Conservation (phyloP, 2,888 invertebrate species). For the Netelia virgata region DNA sequence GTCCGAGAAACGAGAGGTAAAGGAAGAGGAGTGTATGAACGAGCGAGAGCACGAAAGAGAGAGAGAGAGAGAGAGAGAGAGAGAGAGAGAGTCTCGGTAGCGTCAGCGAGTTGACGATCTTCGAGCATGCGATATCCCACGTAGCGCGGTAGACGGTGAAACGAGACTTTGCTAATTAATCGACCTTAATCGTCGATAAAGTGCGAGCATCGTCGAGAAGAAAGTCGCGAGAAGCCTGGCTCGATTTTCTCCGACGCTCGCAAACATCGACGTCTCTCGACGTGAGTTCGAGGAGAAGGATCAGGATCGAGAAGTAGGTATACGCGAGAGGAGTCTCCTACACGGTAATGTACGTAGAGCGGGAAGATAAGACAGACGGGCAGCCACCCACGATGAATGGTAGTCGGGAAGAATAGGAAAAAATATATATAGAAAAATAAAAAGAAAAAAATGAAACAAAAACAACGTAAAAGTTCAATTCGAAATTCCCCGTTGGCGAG, state of each 20-base stretch:
- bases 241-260: constrained; percentile 10
- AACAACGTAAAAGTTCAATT: constrained; percentile 30
- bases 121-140: constrained; percentile 74
- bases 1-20: constrained; percentile 41
- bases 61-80: constrained; percentile 11
- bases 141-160: constrained; percentile 14
- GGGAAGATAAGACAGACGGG: constrained; percentile 63
- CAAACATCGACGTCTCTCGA: constrained; percentile 1
- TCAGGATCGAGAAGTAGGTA: constrained; percentile 14
- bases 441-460: constrained; percentile 19
- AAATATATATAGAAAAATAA: constrained; percentile 33
- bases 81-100: constrained; percentile 45
- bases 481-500: constrained; percentile 27
- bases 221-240: background rate
- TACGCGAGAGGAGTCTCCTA: background rate
- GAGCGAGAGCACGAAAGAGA: constrained; percentile 25
- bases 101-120: constrained; percentile 72
- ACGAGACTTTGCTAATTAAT: constrained; percentile 71
- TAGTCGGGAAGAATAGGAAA: constrained; percentile 24
- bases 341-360: background rate
- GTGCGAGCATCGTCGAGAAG: constrained; percentile 48
- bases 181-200: constrained; percentile 71
- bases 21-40: constrained; percentile 18
- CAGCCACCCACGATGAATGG: constrained; percentile 79
- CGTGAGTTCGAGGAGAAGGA: constrained; percentile 6